Conservation (phyloP, 1,140 invertebrate species). For the Coelopa frigida region DNA sequence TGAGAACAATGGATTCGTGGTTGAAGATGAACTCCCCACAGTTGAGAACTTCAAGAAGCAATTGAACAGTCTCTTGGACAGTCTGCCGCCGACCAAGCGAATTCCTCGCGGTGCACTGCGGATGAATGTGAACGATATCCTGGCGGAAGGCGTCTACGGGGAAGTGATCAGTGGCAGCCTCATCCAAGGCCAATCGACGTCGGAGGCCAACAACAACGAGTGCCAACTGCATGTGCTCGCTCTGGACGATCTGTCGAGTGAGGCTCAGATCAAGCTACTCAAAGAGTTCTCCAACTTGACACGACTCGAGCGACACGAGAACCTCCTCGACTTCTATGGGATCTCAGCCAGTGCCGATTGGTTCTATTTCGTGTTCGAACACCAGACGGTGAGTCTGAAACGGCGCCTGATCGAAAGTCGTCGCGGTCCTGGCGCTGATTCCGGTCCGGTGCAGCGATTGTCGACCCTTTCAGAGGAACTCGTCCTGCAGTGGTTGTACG, state of each 20-base stretch:
- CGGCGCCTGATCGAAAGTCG: constrained; percentile 43
- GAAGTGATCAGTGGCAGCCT: constrained; percentile 61
- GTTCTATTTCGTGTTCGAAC: constrained; percentile 62
- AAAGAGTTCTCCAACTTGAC: constrained; percentile 66
- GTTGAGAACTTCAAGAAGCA: constrained; percentile 64
- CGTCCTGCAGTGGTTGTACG: constrained; percentile 43
- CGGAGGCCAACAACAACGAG: constrained; percentile 14
- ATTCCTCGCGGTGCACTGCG: constrained; percentile 63
- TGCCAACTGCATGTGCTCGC: constrained; percentile 38
- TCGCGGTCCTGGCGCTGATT: constrained; percentile 15
- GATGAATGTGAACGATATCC: constrained; percentile 57
- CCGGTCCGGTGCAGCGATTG: constrained; percentile 46
- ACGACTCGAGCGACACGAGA: constrained; percentile 58
- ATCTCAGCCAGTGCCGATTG: constrained; percentile 69
- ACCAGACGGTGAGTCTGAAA: constrained; percentile 60
- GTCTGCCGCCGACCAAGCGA: constrained; percentile 51
- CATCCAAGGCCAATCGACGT: constrained; percentile 19
- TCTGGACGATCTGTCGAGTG: constrained; percentile 53
- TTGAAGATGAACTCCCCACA: constrained; percentile 58
- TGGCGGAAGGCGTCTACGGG: constrained; percentile 68
- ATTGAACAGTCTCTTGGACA: constrained; percentile 29
- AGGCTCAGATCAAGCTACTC: constrained; percentile 60
- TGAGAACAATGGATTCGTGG: constrained; percentile 64
- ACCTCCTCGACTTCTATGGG: constrained; percentile 68
- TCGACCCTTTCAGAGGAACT: constrained; percentile 47